These are phyloP conservation scores for Hypothenemus hampei DNA, from an alignment of 1,140 invertebrate species.

Conservation along the genomic window DNA sequence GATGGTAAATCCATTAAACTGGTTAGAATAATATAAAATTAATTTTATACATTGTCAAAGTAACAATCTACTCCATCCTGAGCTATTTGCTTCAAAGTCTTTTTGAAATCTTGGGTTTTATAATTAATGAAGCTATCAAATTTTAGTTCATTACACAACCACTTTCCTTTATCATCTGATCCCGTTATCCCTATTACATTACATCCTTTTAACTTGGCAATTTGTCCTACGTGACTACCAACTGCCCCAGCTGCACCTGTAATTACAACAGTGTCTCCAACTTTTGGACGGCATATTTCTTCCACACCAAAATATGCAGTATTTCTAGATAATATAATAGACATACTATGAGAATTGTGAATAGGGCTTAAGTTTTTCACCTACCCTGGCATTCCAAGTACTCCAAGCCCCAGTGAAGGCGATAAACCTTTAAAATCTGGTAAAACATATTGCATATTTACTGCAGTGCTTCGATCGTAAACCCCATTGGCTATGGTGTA, in stretches of 20 bases:
- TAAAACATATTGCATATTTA: slow-evolving; percentile 41
- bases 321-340: slow-evolving; percentile 16
- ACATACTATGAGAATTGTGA: neutral
- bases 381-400: slow-evolving; percentile 37
- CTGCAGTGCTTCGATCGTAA: slow-evolving; percentile 39
- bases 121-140: slow-evolving; percentile 70
- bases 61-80: slow-evolving; percentile 67
- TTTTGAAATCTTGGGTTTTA: slow-evolving; percentile 54
- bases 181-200: slow-evolving; percentile 68
- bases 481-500: slow-evolving; percentile 47
- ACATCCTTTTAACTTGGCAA: slow-evolving; percentile 61
- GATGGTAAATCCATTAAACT: neutral
- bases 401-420: slow-evolving; percentile 42
- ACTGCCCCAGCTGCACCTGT: slow-evolving; percentile 66
- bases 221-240: slow-evolving; percentile 67
- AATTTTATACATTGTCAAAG: slow-evolving; percentile 62
- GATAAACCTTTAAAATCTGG: slow-evolving; percentile 48
- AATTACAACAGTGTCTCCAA: slow-evolving; percentile 64
- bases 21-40: neutral
- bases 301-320: slow-evolving; percentile 70
- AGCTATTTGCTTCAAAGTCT: slow-evolving; percentile 56
- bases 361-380: neutral
- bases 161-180: slow-evolving; percentile 63
- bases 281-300: slow-evolving; percentile 62
- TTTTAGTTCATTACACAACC: slow-evolving; percentile 56